Conservation (phyloP, 2,797 vertebrate species). For the Acanthopagrus latus region DNA sequence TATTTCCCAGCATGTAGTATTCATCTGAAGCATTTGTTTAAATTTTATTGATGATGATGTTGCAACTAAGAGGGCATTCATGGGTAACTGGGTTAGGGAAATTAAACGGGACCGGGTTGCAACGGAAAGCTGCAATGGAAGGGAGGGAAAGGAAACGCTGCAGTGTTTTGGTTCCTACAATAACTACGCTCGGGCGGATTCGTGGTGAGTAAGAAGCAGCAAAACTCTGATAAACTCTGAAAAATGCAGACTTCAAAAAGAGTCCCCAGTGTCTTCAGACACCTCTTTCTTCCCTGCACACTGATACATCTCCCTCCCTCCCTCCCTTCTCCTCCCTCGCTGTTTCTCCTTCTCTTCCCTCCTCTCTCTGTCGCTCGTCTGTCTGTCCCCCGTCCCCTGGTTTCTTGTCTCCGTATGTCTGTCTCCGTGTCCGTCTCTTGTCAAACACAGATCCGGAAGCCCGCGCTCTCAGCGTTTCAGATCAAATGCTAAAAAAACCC, state of each 20-base stretch:
- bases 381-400: conserved; percentile 48
- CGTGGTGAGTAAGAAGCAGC: conserved; percentile 42
- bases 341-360: conserved; percentile 10
- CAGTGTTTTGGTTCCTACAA: conserved; percentile 60
- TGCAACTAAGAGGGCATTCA: conserved; percentile 73
- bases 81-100: conserved; percentile 74
- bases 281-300: conserved; percentile 42
- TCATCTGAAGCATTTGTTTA: conserved; percentile 69
- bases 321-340: conserved; percentile 6
- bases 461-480: conserved; percentile 50
- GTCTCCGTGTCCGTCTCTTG: conserved; percentile 65
- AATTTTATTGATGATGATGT: conserved; percentile 75
- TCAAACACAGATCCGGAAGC: conserved; percentile 65
- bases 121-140: conserved; percentile 59
- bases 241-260: conserved; percentile 67
- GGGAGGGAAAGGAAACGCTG: conserved; percentile 58
- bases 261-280: conserved; percentile 58
- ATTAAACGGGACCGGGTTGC: conserved; percentile 65
- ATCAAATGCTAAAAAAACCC: conserved; percentile 73
- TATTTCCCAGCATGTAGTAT: conserved; percentile 60
- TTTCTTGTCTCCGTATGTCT: conserved; percentile 63
- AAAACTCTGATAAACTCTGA: conserved; percentile 64
- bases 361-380: conserved; percentile 41
- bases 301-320: conserved; percentile 40
- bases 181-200: conserved; percentile 61